Evolutionary conservation across 2,797 vertebrate genomes (phyloP).

Genomic region (Coracias cyanogaster): DNA sequence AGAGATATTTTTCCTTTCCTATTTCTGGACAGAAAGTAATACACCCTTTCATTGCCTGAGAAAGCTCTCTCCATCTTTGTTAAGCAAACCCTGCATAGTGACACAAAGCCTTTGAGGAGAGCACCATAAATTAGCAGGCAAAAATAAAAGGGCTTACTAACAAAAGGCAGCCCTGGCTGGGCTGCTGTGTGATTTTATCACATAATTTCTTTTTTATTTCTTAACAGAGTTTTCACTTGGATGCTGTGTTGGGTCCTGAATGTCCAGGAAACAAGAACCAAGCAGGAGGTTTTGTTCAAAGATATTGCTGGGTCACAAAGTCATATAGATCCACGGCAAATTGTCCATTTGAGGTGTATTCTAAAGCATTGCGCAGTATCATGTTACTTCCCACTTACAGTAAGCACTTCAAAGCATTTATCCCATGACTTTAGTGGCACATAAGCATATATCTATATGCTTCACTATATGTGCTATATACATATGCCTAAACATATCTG

Average conservation of each 20-base stretch:
- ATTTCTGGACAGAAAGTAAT: background rate
- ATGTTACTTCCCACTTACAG: background rate
- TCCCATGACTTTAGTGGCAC: background rate
- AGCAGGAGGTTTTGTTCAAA: background rate
- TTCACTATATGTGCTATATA: background rate
- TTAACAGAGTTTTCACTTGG: background rate
- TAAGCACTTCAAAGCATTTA: background rate
- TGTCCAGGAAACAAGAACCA: background rate
- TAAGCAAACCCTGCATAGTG: background rate
- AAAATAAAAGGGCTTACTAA: background rate
- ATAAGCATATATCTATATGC: background rate
- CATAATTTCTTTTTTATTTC: background rate
- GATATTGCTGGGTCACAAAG: background rate
- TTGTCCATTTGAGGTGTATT: background rate
- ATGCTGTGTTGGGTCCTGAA: background rate
- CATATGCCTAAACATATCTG: background rate
- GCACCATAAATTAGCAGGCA: background rate
- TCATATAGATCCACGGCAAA: background rate
- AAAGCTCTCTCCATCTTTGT: background rate
- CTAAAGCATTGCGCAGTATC: background rate
- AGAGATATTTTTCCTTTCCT: background rate
- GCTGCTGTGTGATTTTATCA: background rate
- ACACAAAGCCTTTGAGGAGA: background rate
- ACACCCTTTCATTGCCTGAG: background rate
- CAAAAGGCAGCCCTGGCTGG: accelerated